Conservation (phyloP, 2,888 invertebrate genomes). For the Thecophora atra region DNA sequence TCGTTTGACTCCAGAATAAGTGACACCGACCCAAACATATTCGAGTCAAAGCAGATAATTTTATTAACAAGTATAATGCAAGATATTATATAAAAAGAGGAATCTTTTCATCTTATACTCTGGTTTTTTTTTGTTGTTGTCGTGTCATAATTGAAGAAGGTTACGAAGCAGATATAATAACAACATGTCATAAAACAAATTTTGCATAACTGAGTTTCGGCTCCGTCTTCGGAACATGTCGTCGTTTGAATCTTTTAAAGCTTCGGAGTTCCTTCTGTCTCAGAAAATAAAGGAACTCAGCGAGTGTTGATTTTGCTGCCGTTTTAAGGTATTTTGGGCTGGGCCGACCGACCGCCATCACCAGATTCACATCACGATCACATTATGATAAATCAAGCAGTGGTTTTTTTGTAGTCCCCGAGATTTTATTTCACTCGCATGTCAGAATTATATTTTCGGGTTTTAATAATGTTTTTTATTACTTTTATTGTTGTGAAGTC, state of each 20-base stretch:
- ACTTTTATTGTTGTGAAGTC: neutral
- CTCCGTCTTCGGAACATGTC: too few species aligned
- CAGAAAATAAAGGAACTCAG: constrained; percentile 11
- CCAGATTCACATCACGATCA: constrained; percentile 22
- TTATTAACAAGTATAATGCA: neutral
- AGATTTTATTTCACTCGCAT: constrained; percentile 24
- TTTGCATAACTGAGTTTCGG: neutral
- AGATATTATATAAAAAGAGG: neutral
- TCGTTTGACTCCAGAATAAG: neutral
- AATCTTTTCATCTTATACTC: neutral
- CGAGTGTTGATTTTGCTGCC: neutral
- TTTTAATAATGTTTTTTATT: constrained; percentile 15
- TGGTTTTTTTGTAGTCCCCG: neutral
- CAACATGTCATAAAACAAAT: neutral
- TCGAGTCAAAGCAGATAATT: too few species aligned
- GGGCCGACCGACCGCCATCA: neutral
- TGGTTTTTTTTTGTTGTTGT: neutral
- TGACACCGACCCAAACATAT: too few species aligned
- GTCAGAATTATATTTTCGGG: constrained; percentile 27
- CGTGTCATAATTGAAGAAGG: neutral
- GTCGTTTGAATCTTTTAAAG: too few species aligned
- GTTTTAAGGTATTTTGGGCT: constrained; percentile 6
- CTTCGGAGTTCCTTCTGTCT: constrained; percentile 3
- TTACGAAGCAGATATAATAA: neutral
- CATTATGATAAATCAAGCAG: constrained; percentile 30